Conservation (phyloP, 1,140 invertebrate species). For the fruit fly (Drosophila melanogaster) region DNA sequence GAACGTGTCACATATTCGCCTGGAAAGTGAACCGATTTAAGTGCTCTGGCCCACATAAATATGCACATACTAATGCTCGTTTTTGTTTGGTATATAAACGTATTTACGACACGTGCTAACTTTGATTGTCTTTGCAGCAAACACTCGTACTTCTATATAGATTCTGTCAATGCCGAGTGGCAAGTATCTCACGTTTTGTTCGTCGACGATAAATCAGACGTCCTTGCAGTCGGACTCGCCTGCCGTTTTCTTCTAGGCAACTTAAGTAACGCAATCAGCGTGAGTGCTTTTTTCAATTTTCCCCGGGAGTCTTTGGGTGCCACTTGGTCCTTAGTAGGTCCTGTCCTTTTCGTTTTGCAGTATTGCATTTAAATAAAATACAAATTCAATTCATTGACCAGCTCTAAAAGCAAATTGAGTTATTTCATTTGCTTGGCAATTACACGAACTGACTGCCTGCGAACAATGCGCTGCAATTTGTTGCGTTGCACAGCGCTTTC, state of each 20-base stretch:
- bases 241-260: slow-evolving; percentile 37
- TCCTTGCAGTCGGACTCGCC: slow-evolving; percentile 38
- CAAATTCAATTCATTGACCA: slow-evolving; percentile 56
- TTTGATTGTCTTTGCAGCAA: slow-evolving; percentile 57
- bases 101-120: slow-evolving; percentile 64
- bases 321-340: slow-evolving; percentile 14
- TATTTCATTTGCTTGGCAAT: slow-evolving; percentile 51
- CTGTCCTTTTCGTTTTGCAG: slow-evolving; percentile 8
- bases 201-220: slow-evolving; percentile 57
- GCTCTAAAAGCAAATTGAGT: slow-evolving; percentile 54
- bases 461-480: slow-evolving; percentile 35
- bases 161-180: slow-evolving; percentile 45
- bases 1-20: slow-evolving; percentile 7
- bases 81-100: slow-evolving; percentile 47
- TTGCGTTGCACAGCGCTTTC: slow-evolving; percentile 10
- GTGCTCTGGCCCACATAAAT: slow-evolving; percentile 42
- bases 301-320: not conserved
- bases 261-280: slow-evolving; percentile 69
- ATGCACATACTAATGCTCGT: slow-evolving; percentile 55
- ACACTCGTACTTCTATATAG: slow-evolving; percentile 21
- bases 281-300: slow-evolving; percentile 66
- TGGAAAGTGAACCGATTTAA: slow-evolving; percentile 39
- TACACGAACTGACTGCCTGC: slow-evolving; percentile 15
- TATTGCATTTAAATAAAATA: slow-evolving; percentile 56
- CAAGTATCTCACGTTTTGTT: slow-evolving; percentile 61